Percentiles rank a stretch among this genome's conserved stretches.
phyloP scores from a whole-genome alignment of 2,113 vertebrate species.

The Solea senegalensis region DNA sequence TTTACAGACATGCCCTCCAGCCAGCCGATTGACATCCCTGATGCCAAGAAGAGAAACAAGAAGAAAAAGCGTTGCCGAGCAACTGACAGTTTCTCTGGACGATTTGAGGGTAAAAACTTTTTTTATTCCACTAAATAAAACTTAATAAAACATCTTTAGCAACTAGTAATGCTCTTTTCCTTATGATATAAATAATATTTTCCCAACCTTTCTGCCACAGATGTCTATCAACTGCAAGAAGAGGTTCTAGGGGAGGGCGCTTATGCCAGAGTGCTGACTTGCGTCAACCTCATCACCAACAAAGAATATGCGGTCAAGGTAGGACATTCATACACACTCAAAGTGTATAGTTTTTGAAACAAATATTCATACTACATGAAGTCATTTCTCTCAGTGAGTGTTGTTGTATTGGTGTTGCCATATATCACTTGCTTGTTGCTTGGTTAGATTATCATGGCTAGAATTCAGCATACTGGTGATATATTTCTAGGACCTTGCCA shows the following conservation, averaged over 20 bases:
- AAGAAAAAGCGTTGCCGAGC: slow-evolving; percentile 98
- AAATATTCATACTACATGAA: background rate
- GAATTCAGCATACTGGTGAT: slow-evolving; percentile 5
- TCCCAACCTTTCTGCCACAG: slow-evolving; percentile 68
- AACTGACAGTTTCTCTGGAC: slow-evolving; percentile 96
- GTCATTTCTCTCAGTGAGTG: background rate
- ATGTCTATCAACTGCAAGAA: slow-evolving; percentile 96
- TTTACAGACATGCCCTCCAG: slow-evolving; percentile 90
- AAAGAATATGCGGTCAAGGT: slow-evolving; percentile 99
- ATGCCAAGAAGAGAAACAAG: slow-evolving; percentile 96
- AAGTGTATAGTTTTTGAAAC: background rate
- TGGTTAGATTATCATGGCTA: background rate
- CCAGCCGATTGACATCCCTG: slow-evolving; percentile 95
- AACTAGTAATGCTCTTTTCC: background rate
- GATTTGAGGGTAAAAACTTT: slow-evolving; percentile 88
- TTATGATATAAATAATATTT: background rate
- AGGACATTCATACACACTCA: slow-evolving; percentile 17
- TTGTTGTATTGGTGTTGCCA: background rate
- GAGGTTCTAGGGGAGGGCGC: slow-evolving; percentile 95
- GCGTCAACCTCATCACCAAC: slow-evolving; percentile 94
- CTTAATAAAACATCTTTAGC: background rate
- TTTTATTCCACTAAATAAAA: background rate
- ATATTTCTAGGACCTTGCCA: slow-evolving; percentile 5
- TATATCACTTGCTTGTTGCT: slow-evolving; percentile 18
- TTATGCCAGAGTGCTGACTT: slow-evolving; percentile 94